Percentiles rank a stretch among this genome's conserved stretches.
These are phyloP conservation scores for Hippotragus niger DNA, from an alignment of 2,113 vertebrate genomes.

Conservation along the genomic window DNA sequence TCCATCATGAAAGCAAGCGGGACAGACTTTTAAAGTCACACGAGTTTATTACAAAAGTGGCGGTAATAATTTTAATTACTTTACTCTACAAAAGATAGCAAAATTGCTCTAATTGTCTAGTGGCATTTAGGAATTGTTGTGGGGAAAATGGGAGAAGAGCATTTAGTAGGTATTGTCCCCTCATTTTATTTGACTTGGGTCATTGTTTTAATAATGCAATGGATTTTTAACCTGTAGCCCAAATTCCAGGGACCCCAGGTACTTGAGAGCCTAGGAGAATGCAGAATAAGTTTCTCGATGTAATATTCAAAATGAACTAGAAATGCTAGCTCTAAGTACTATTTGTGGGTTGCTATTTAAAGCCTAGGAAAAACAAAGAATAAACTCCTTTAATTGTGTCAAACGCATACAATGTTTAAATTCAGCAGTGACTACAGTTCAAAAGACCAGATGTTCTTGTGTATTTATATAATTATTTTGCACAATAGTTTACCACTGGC, in stretches of 20 bases:
- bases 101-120: slow-evolving; percentile 81
- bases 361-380: slow-evolving; percentile 68
- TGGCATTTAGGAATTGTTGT: slow-evolving; percentile 76
- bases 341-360: slow-evolving; percentile 67
- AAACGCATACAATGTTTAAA: slow-evolving; percentile 65
- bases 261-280: neutral
- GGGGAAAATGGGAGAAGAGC: neutral
- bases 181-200: slow-evolving; percentile 66
- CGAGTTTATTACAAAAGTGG: slow-evolving; percentile 84
- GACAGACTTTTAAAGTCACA: slow-evolving; percentile 81
- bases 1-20: slow-evolving; percentile 82
- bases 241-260: slow-evolving; percentile 11
- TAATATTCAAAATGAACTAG: neutral
- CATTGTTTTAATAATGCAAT: slow-evolving; percentile 73
- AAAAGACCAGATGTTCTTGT: slow-evolving; percentile 73
- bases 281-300: neutral
- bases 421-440: slow-evolving; percentile 66
- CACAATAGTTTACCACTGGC: slow-evolving; percentile 64
- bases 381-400: slow-evolving; percentile 67
- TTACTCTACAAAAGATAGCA: slow-evolving; percentile 73
- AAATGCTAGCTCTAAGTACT: slow-evolving; percentile 34
- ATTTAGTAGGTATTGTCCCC: slow-evolving; percentile 44
- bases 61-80: slow-evolving; percentile 83
- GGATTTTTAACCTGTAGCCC: slow-evolving; percentile 49
- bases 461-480: slow-evolving; percentile 70